Evolutionary conservation across 2,797 vertebrate genomes (phyloP), one percentile per base, ranked within the genome.

Genomic region (Rhadinocentrus ornatus): DNA sequence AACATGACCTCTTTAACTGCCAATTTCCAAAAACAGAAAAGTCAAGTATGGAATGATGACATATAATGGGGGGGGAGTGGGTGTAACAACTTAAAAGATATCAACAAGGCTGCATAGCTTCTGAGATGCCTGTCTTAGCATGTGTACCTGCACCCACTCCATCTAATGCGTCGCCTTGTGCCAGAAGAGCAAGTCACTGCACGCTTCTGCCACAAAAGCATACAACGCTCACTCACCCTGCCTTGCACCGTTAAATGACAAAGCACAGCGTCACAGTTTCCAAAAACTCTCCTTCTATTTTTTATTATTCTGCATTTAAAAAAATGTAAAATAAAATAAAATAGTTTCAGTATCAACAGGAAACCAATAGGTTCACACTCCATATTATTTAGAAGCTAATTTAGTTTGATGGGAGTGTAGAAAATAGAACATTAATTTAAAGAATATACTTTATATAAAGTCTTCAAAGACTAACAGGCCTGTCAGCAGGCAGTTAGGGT

Each of bases 221-320:
- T 74, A 82, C 76, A 83, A 82, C 73, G 71, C 78, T 80, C 78
- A 78, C 82, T 86, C 80, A 83, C 84, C 82, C 83, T 72, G 66
- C 57, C 26, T 77, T 80, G 84, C 85, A 84, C 86, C 73, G 81
- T 52, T 55, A 1, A 31, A 83, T 91, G 90, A 92, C 83, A 81
- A 85, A 86, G 88, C 90, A 83, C 55, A 60, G 85, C 80, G 86
- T 92, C 89, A 92, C 76, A 89, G 67, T 93, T 93, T 93, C 92
- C 91, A 69, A 86, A 89, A 79, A 80, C 80, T 85, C 84, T 84
- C 81, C 85, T 81, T 86, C 86, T 75, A 77, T 72, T 78, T 88
- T 91, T 89, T 85, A 90, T 90, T 87, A 89, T 67, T 62, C 46
- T 86, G 62, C 73, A 71, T 67, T 65, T 59, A 26, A 10, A 9